Evolutionary conservation across 2,797 vertebrate species (phyloP), one percentile per base, ranked within the genome.

Genomic region (Brachymystax lenok): DNA sequence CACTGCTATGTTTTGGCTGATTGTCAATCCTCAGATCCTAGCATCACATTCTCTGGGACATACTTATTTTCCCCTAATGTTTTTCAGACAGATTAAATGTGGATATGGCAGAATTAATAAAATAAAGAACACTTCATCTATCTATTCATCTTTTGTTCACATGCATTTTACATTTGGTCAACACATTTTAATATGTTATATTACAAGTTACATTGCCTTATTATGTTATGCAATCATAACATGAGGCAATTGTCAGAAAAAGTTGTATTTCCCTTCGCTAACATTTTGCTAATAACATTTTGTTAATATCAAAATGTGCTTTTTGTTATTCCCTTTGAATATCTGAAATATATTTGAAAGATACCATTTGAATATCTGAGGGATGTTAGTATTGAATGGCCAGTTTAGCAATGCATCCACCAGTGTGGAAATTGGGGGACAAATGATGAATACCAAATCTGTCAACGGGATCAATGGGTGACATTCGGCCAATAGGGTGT

Each of bases 401-500:
- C 64, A 67, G 24, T 13, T 5, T 5, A 67, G 64, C 64, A 27
- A 67, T 12, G 24, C 64, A 67, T 27, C 14, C 28, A 13, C 24
- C 28, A 33, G 28, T 13, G 13, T 27, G 12, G 64, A 69, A 40
- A 69, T 69, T 69, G 16, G 35, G 68, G 17, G 68, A 69, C 68
- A 50, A 69, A 50, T 92, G 90, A 92, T 21, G 81, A 94, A 92
- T 88, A 89, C 82, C 12, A 69, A 89, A 83, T 85, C 93, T 95
- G 91, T 94, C 94, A 93, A 86, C 84, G 81, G 77, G 83, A 86
- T 89, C 82, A 83, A 86, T 82, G 91, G 85, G 51, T 81, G 88
- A 94, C 95, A 96, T 95, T 93, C 91, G 94, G 94, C 89, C 82
- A 91, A 84, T 94, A 91, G 94, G 86, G 90, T 92, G 90, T 81